phyloP scores from a whole-genome alignment of 2,888 invertebrate genomes.

The Ischnura elegans region DNA sequence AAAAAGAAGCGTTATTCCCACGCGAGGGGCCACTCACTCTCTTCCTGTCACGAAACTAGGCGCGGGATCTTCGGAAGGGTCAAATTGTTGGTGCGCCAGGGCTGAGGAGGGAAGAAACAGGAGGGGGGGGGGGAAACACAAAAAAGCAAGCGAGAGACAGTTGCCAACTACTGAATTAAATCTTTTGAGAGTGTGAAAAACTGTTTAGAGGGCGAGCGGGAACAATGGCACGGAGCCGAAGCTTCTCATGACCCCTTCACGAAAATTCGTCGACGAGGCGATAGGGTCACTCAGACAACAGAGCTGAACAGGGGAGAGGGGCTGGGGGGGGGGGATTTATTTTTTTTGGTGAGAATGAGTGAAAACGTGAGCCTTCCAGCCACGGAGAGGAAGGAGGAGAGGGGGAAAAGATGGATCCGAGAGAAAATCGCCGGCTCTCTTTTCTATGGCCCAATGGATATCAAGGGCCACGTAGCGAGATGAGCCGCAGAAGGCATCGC shows the following conservation, averaged over 20 bases:
- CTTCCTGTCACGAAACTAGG: conserved; percentile 61
- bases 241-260: conserved; percentile 54
- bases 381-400: neutral
- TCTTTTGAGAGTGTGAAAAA: conserved; percentile 58
- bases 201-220: conserved; percentile 34
- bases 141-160: conserved; percentile 57
- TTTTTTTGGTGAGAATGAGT: conserved; percentile 63
- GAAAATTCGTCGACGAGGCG: conserved; percentile 37
- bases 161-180: conserved; percentile 57
- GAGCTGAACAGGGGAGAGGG: neutral
- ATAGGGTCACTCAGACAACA: conserved; percentile 66
- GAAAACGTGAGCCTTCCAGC: conserved; percentile 36
- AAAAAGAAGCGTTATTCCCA: conserved; percentile 32
- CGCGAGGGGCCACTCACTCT: conserved; percentile 8
- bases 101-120: neutral
- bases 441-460: conserved; percentile 47
- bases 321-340: neutral
- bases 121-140: neutral
- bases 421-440: conserved; percentile 37
- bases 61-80: conserved; percentile 44
- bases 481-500: neutral
- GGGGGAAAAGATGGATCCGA: conserved; percentile 24
- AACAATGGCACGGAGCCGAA: conserved; percentile 36
- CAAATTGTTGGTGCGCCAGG: conserved; percentile 27
- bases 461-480: conserved; percentile 11